Conservation (phyloP, 2,888 invertebrate genomes). For the Prostheceraeus crozeri region DNA sequence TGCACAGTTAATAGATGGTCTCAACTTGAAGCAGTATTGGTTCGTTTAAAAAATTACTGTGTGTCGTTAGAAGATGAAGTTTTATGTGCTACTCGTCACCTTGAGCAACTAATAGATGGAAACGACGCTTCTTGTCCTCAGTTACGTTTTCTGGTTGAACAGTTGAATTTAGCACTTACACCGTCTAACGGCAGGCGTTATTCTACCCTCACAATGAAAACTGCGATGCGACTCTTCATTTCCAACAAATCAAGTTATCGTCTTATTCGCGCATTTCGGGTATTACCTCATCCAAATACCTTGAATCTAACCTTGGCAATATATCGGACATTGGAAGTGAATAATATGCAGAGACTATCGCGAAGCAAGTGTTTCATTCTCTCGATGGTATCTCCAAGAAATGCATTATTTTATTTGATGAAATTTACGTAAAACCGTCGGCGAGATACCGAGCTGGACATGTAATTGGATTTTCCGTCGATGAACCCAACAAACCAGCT, state of each 20-base stretch:
- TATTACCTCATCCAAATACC: conserved; percentile 26
- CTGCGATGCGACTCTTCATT: conserved; percentile 19
- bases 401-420: conserved; percentile 27
- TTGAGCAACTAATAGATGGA: too few relatives aligned
- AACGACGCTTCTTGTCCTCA: too few relatives aligned
- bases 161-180: conserved; percentile 20
- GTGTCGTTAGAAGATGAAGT: too few relatives aligned
- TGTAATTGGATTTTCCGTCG: conserved; percentile 31
- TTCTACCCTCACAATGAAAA: conserved; percentile 17
- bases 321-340: conserved; percentile 10
- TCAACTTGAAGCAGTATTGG: too few relatives aligned
- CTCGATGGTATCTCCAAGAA: conserved; percentile 16
- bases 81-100: too few relatives aligned
- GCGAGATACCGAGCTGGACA: conserved; percentile 25
- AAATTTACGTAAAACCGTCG: conserved; percentile 30
- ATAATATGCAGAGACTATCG: conserved; percentile 16
- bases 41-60: too few relatives aligned
- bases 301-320: conserved; percentile 22
- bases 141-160: conserved; percentile 27
- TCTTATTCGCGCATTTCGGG: conserved; percentile 17
- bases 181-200: conserved; percentile 28
- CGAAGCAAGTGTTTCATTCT: conserved; percentile 10
- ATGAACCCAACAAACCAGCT: conserved; percentile 23
- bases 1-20: too few relatives aligned
- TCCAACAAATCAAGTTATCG: conserved; percentile 19